These are phyloP conservation scores for Thera britannica DNA, from an alignment of 2,888 invertebrate species.

Conservation along the genomic window DNA sequence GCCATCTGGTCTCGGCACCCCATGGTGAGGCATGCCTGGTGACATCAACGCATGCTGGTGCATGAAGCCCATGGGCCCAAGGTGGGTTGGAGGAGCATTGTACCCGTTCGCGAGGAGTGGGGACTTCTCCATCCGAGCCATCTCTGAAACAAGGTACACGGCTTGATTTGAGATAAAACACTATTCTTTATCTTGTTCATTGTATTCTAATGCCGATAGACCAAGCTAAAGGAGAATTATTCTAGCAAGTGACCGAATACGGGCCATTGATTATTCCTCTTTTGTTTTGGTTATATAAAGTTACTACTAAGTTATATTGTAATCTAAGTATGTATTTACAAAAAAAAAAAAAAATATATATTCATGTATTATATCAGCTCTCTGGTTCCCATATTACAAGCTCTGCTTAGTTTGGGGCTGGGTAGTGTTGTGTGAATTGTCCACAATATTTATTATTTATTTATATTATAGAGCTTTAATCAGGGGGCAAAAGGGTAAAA, in stretches of 20 bases:
- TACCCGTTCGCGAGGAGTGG: slow-evolving; percentile 96
- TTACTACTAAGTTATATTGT: too few relatives aligned
- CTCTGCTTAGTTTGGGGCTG: too few relatives aligned
- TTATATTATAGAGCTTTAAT: too few relatives aligned
- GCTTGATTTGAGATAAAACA: slow-evolving; percentile 29
- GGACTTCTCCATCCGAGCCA: slow-evolving; percentile 95
- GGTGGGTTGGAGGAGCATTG: slow-evolving; percentile 96
- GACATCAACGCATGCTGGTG: slow-evolving; percentile 96
- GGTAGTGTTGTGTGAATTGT: too few relatives aligned
- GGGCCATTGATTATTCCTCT: not conserved
- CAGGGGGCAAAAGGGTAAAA: too few relatives aligned
- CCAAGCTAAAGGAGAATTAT: not conserved
- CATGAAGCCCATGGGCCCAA: slow-evolving; percentile 98
- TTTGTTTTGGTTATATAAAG: not conserved
- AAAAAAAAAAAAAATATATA: too few relatives aligned
- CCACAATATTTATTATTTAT: too few relatives aligned
- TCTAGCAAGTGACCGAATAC: not conserved
- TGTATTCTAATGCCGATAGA: not conserved
- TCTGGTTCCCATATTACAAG: too few relatives aligned
- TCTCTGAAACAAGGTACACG: slow-evolving; percentile 85
- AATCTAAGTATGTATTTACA: too few relatives aligned
- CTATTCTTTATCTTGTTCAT: slow-evolving; percentile 30
- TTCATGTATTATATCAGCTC: too few relatives aligned
- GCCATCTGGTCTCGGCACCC: slow-evolving; percentile 91
- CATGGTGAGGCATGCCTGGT: slow-evolving; percentile 94